Conservation (phyloP, 2,797 vertebrate genomes). For the Okamejei kenojei region DNA sequence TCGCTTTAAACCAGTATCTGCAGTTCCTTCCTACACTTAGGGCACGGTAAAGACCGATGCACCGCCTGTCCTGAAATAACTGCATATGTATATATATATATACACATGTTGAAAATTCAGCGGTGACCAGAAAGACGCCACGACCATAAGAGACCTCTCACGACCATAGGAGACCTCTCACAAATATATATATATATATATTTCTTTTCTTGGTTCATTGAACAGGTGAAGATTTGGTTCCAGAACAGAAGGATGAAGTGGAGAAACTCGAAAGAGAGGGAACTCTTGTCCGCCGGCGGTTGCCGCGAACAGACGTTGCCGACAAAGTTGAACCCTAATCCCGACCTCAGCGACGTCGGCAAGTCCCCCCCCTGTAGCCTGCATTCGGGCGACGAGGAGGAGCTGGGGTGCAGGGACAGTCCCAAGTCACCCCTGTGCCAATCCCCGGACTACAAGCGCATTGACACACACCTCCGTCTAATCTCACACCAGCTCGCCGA, state of each 20-base stretch:
- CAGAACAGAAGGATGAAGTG: constrained; percentile 96
- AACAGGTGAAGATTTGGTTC: constrained; percentile 95
- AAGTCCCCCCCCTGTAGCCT: constrained; percentile 68
- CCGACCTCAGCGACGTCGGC: constrained; percentile 90
- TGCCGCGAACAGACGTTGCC: constrained; percentile 91
- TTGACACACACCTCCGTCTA: constrained; percentile 62
- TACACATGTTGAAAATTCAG: too few relatives aligned
- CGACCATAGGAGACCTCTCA: too few relatives aligned
- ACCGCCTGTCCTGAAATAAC: not conserved
- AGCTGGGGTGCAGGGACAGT: constrained; percentile 43
- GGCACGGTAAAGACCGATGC: not conserved
- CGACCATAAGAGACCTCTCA: too few relatives aligned
- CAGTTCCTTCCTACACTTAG: too few relatives aligned
- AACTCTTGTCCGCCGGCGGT: constrained; percentile 87
- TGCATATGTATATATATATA: not conserved
- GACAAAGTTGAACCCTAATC: constrained; percentile 89
- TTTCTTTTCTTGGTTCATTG: not conserved
- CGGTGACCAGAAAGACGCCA: too few relatives aligned
- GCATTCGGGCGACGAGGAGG: constrained; percentile 42
- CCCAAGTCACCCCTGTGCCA: constrained; percentile 48
- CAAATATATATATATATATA: too few relatives aligned
- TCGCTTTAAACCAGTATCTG: too few relatives aligned
- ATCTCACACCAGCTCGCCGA: constrained; percentile 68
- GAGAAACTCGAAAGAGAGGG: constrained; percentile 92
- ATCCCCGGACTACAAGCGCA: constrained; percentile 53